A percentile compares a stretch with the other conserved stretches of the same genome.
These are phyloP conservation scores for Stomorhina lunata DNA, from an alignment of 2,888 invertebrate species.

Conservation along the genomic window DNA sequence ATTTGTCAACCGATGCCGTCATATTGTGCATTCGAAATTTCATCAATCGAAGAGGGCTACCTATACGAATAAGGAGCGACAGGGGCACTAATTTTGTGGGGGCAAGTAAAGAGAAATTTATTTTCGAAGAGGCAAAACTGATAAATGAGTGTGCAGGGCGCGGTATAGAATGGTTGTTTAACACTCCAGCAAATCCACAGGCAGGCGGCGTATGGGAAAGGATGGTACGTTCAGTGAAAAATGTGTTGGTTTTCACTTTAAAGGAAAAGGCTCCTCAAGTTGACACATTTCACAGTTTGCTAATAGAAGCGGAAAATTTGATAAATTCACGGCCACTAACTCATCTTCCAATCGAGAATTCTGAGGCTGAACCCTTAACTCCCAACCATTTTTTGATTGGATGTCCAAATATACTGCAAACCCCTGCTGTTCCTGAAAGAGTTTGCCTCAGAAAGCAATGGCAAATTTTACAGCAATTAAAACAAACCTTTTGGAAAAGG, in stretches of 20 bases:
- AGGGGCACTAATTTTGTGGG: too few relatives aligned
- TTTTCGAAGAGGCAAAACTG: too few relatives aligned
- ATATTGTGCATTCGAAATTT: conserved; percentile 45
- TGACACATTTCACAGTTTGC: too few relatives aligned
- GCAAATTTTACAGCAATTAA: conserved; percentile 57
- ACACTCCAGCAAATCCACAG: conserved; percentile 51
- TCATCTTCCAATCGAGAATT: too few relatives aligned
- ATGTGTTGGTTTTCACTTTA: too few relatives aligned
- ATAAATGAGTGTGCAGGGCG: too few relatives aligned
- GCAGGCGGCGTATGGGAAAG: conserved; percentile 60
- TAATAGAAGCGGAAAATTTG: too few relatives aligned
- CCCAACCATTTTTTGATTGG: conserved; percentile 41
- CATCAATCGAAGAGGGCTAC: conserved; percentile 33
- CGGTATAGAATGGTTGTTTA: conserved; percentile 63
- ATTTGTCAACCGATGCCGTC: conserved; percentile 38
- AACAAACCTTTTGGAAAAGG: conserved; percentile 40
- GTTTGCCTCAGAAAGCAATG: conserved; percentile 52
- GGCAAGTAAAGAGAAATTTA: too few relatives aligned
- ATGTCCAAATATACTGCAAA: conserved; percentile 25
- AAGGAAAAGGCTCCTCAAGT: too few relatives aligned
- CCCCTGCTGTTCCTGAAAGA: conserved; percentile 22
- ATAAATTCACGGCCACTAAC: too few relatives aligned
- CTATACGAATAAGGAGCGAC: conserved; percentile 35
- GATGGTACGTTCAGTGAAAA: conserved; percentile 55
- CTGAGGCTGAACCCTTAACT: too few relatives aligned